These are phyloP conservation scores for Omphaloscelis lunosa DNA, from an alignment of 2,888 invertebrate species.

Conservation along the genomic window DNA sequence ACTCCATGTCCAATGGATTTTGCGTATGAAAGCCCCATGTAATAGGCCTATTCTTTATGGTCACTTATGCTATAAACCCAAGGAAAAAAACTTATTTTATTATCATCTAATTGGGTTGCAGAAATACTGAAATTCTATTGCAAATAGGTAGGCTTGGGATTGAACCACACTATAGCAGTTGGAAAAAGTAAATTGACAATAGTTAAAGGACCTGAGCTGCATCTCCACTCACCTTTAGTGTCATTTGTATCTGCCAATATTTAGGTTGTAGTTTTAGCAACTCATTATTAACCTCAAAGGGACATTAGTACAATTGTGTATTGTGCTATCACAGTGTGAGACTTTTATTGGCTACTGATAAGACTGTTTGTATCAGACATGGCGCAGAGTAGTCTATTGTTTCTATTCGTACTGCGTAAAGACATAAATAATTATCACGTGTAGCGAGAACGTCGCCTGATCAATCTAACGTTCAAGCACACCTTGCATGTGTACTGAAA, in stretches of 20 bases:
- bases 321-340: not conserved
- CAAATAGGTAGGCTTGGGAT: not conserved
- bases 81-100: not conserved
- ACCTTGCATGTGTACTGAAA: not conserved
- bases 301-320: not conserved
- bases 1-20: not conserved
- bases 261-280: not conserved
- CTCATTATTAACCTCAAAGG: not conserved
- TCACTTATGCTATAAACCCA: not conserved
- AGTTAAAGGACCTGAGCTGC: not conserved
- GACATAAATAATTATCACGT: not conserved
- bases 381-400: conserved; percentile 14
- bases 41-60: not conserved
- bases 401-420: conserved; percentile 8
- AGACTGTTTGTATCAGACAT: not conserved
- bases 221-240: not conserved
- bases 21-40: not conserved
- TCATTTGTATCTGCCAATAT: not conserved
- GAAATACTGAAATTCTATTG: not conserved
- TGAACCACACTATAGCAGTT: not conserved
- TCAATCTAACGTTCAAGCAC: not conserved
- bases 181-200: not conserved
- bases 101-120: not conserved
- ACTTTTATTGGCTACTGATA: conserved; percentile 26
- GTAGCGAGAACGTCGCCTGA: not conserved